Conservation (phyloP, 2,888 invertebrate species). For the Elysia crispata region DNA sequence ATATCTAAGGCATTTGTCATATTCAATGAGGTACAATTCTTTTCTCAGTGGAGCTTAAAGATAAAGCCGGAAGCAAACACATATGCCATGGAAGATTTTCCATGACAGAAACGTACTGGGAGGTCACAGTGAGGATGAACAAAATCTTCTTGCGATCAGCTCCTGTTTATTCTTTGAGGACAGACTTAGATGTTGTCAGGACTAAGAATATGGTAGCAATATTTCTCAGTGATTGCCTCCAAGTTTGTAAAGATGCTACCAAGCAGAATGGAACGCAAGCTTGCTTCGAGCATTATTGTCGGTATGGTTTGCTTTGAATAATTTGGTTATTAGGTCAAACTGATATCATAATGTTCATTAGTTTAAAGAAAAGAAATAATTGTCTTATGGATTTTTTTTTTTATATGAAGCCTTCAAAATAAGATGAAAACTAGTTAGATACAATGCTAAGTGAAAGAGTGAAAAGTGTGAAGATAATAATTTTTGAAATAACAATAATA, state of each 20-base stretch:
- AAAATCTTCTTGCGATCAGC: slow-evolving; percentile 45
- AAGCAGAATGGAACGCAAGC: not conserved
- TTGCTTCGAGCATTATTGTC: slow-evolving; percentile 48
- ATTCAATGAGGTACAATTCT: not conserved
- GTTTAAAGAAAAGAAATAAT: too few relatives aligned
- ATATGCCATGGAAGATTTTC: slow-evolving; percentile 56
- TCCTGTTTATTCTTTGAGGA: slow-evolving; percentile 59
- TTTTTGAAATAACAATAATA: too few relatives aligned
- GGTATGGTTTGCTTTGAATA: slow-evolving; percentile 21
- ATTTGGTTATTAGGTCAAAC: slow-evolving; percentile 2
- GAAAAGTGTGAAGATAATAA: too few relatives aligned
- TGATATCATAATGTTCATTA: not conserved
- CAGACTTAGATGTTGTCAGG: slow-evolving; percentile 52
- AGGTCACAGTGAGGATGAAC: slow-evolving; percentile 57
- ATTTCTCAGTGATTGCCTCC: slow-evolving; percentile 55
- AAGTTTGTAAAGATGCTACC: not conserved
- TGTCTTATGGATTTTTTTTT: too few relatives aligned
- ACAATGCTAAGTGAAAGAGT: too few relatives aligned
- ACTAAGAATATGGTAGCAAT: slow-evolving; percentile 55
- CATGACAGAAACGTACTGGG: slow-evolving; percentile 62
- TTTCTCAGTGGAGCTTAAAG: slow-evolving; percentile 38
- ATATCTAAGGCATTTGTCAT: not conserved
- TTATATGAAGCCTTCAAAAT: too few relatives aligned
- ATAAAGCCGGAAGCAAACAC: slow-evolving; percentile 25
- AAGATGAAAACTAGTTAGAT: too few relatives aligned